Conservation (phyloP, 2,888 invertebrate genomes). For the Philereme vetulata region DNA sequence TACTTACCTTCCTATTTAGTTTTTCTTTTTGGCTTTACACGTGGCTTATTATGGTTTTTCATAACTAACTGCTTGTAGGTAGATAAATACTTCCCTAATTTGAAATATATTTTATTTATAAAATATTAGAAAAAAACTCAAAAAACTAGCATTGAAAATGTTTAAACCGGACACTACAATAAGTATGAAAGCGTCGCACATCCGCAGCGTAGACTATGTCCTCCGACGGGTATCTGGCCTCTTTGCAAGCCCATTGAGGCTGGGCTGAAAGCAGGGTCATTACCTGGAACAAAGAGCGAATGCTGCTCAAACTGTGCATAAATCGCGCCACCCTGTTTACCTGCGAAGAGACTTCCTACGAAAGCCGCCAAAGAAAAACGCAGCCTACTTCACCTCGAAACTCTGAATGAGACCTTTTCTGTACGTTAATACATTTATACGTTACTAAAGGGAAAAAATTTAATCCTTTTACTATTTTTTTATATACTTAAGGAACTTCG, state of each 20-base stretch:
- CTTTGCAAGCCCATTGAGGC: constrained; percentile 75
- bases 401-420: constrained; percentile 66
- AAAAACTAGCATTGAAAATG: constrained; percentile 8
- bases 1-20: no score
- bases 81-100: no score
- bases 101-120: no score
- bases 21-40: no score
- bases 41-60: no score
- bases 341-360: constrained; percentile 69
- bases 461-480: no score
- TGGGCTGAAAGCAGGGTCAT: constrained; percentile 81
- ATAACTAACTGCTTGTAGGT: no score
- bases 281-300: constrained; percentile 81
- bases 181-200: constrained; percentile 28
- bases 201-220: constrained; percentile 30
- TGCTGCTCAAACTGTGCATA: constrained; percentile 79
- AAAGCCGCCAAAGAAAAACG: constrained; percentile 74
- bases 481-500: no score
- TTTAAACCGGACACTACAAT: constrained; percentile 17
- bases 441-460: constrained; percentile 20
- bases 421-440: constrained; percentile 54
- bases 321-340: constrained; percentile 79
- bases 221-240: constrained; percentile 60
- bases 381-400: constrained; percentile 68
- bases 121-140: neutral